These are phyloP conservation scores for Cirrhinus molitorella DNA, from an alignment of 2,797 vertebrate species.

Conservation along the genomic window DNA sequence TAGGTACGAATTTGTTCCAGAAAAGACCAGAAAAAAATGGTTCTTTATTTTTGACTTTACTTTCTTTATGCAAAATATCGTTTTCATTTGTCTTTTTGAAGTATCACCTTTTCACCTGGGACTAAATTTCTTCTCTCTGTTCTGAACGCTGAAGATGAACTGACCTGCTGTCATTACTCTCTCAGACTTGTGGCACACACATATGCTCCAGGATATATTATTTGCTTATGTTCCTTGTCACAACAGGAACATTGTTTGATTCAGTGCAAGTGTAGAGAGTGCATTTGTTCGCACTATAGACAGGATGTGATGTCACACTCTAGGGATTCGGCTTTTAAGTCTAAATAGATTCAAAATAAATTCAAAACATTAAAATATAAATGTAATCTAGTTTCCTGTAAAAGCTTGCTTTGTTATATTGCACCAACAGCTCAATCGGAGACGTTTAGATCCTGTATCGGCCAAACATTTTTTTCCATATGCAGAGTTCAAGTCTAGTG, in stretches of 20 bases:
- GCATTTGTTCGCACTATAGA: not conserved
- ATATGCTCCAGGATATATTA: not conserved
- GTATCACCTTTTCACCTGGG: not conserved
- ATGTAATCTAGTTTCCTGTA: not conserved
- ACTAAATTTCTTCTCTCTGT: not conserved
- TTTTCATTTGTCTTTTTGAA: not conserved
- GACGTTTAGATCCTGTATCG: not conserved
- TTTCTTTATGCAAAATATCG: not conserved
- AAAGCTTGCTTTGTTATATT: not conserved
- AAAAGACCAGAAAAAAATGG: too few species aligned
- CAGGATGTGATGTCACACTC: constrained; percentile 3
- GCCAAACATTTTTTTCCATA: not conserved
- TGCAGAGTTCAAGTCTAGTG: not conserved
- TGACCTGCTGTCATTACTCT: not conserved
- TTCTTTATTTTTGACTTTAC: not conserved
- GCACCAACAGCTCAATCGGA: constrained; percentile 1
- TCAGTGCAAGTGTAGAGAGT: not conserved
- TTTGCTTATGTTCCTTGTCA: not conserved
- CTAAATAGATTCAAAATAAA: not conserved
- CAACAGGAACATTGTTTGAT: not conserved
- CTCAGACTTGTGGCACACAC: not conserved
- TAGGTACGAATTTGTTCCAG: not conserved
- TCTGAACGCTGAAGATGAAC: not conserved
- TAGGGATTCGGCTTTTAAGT: not conserved
- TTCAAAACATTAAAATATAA: not conserved